Conservation (phyloP, 2,888 invertebrate genomes). For the Caenorhabditis doughertyi region DNA sequence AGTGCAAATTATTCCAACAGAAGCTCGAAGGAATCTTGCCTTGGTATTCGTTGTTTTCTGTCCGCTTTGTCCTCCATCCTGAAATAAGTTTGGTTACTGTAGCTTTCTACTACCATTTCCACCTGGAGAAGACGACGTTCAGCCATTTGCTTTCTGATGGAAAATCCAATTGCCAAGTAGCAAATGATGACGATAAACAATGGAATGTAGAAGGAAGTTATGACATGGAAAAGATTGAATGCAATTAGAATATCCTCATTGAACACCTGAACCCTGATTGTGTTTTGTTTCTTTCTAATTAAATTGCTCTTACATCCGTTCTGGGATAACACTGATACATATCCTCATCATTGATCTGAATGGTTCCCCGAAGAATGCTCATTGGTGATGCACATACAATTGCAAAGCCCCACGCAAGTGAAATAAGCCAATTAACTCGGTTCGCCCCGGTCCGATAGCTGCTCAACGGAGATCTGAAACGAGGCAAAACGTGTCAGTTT, state of each 20-base stretch:
- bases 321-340: conserved; percentile 75
- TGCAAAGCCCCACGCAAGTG: conserved; percentile 73
- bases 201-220: conserved; percentile 79
- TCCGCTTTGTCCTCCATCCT: conserved; percentile 64
- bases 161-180: conserved; percentile 75
- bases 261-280: conserved; percentile 59
- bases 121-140: conserved; percentile 68
- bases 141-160: conserved; percentile 70
- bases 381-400: conserved; percentile 76
- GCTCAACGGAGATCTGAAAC: conserved; percentile 76
- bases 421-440: conserved; percentile 74
- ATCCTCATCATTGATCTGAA: conserved; percentile 65
- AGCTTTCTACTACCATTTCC: too few species aligned
- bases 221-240: conserved; percentile 77
- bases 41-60: conserved; percentile 70
- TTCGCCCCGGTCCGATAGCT: conserved; percentile 75
- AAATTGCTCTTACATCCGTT: conserved; percentile 58
- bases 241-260: conserved; percentile 66
- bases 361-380: conserved; percentile 68
- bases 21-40: conserved; percentile 75
- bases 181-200: conserved; percentile 75
- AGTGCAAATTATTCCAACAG: conserved; percentile 76
- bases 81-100: neutral
- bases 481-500: conserved; percentile 10
- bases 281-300: neutral